Percentiles rank a stretch among this genome's conserved stretches.
phyloP scores from a whole-genome alignment of 2,888 invertebrate species.

The Leucophenga montana region DNA sequence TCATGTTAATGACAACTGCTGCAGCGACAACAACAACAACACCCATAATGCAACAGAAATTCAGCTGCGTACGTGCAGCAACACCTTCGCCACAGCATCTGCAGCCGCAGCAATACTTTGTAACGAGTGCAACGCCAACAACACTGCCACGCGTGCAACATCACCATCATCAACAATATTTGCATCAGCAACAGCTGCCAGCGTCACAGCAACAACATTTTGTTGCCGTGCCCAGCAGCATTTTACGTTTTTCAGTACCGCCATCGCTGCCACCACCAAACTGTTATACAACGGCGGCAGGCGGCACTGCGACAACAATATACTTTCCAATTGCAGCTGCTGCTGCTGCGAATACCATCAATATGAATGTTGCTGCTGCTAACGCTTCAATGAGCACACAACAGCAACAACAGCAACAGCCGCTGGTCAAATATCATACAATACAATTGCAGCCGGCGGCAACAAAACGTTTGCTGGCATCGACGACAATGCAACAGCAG shows the following conservation, averaged over 20 bases:
- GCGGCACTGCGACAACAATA: conserved; percentile 67
- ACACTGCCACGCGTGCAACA: conserved; percentile 51
- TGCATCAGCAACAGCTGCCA: conserved; percentile 37
- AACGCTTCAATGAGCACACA: conserved; percentile 17
- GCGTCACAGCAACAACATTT: conserved; percentile 56
- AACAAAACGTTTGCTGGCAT: conserved; percentile 49
- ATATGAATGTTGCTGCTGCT: conserved; percentile 24
- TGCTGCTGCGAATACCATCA: conserved; percentile 36
- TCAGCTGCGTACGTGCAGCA: conserved; percentile 31
- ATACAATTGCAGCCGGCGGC: conserved; percentile 70
- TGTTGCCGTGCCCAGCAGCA: conserved; percentile 67
- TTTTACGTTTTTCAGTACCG: conserved; percentile 57
- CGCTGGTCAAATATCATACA: conserved; percentile 72
- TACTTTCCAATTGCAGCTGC: conserved; percentile 69
- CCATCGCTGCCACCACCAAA: conserved; percentile 55
- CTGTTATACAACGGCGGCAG: conserved; percentile 49
- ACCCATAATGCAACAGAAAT: conserved; percentile 44
- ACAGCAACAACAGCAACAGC: conserved; percentile 53
- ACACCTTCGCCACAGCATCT: conserved; percentile 44
- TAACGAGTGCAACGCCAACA: conserved; percentile 49
- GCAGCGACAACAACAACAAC: conserved; percentile 45
- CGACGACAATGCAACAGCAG: conserved; percentile 14
- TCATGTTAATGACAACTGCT: conserved; percentile 67
- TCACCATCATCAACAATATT: conserved; percentile 49
- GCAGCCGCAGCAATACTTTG: conserved; percentile 40